phyloP scores from a whole-genome alignment of 2,888 invertebrate species.

The Lithodes maja region DNA sequence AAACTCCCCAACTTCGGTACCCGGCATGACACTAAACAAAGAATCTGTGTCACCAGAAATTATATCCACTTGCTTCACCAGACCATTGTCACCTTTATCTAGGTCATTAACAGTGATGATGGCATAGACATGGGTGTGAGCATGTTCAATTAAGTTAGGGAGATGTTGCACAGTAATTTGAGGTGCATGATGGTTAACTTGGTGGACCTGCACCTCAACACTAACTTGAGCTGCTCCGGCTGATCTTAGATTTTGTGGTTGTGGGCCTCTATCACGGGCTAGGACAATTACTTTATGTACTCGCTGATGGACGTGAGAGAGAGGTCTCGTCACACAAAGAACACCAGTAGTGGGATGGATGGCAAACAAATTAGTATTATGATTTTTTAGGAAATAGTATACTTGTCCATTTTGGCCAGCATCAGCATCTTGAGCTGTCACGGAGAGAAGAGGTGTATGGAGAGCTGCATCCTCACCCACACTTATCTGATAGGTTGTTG shows the following conservation, averaged over 20 bases:
- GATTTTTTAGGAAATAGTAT: conserved; percentile 92
- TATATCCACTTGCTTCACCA: conserved; percentile 87
- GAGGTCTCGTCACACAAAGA: conserved; percentile 86
- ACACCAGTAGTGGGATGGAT: conserved; percentile 95
- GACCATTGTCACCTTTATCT: conserved; percentile 89
- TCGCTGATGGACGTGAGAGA: conserved; percentile 83
- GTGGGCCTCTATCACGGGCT: conserved; percentile 88
- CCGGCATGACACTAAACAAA: conserved; percentile 85
- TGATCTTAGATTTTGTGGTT: conserved; percentile 74
- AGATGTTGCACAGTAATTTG: conserved; percentile 87
- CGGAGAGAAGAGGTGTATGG: conserved; percentile 78
- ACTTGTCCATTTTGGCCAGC: conserved; percentile 96
- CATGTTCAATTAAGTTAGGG: conserved; percentile 86
- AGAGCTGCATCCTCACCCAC: conserved; percentile 91
- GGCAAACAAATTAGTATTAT: conserved; percentile 91
- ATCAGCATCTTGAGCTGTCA: conserved; percentile 95
- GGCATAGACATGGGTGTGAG: conserved; percentile 90
- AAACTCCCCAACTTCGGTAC: conserved; percentile 76
- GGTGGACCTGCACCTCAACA: conserved; percentile 73
- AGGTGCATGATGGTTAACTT: conserved; percentile 90
- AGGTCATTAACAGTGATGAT: conserved; percentile 89
- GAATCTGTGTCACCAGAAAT: conserved; percentile 93
- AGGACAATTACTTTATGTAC: conserved; percentile 85
- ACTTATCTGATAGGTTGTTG: conserved; percentile 88
- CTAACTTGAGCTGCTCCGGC: conserved; percentile 43